Conservation (phyloP, 2,113 vertebrate species). For the Aleadryas rufinucha region DNA sequence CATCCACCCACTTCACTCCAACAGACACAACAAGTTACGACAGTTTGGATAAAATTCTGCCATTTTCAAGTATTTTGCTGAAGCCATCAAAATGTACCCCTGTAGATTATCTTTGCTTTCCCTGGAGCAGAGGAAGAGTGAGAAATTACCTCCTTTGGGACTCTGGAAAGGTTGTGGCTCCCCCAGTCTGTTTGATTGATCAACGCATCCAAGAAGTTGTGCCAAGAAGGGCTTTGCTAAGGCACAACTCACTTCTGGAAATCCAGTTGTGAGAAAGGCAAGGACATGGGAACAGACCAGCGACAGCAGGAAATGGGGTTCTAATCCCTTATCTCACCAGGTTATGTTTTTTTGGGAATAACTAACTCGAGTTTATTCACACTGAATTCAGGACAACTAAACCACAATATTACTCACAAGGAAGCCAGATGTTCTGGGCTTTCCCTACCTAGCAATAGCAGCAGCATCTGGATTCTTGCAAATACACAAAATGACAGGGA, state of each 20-base stretch:
- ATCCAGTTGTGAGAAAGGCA: not conserved
- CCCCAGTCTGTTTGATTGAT: fast-evolving
- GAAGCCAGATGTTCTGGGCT: not conserved
- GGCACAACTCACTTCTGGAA: not conserved
- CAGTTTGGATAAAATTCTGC: not conserved
- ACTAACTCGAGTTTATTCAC: not conserved
- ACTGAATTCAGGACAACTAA: not conserved
- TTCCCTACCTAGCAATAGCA: not conserved
- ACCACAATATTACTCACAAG: not conserved
- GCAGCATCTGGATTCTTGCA: not conserved
- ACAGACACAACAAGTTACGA: not conserved
- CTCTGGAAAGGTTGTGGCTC: not conserved
- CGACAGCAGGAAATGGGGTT: not conserved
- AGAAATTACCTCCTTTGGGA: not conserved
- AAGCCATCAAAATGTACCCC: not conserved
- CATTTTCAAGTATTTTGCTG: not conserved
- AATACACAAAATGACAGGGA: not conserved
- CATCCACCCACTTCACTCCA: not conserved
- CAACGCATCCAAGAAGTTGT: not conserved
- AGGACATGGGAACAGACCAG: not conserved
- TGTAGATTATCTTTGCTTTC: not conserved
- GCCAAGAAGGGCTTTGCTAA: not conserved
- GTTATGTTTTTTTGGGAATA: not conserved
- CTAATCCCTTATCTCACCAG: not conserved
- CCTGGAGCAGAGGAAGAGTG: not conserved